These are phyloP conservation scores for Carcina quercana DNA, from an alignment of 2,888 invertebrate species.

Conservation along the genomic window DNA sequence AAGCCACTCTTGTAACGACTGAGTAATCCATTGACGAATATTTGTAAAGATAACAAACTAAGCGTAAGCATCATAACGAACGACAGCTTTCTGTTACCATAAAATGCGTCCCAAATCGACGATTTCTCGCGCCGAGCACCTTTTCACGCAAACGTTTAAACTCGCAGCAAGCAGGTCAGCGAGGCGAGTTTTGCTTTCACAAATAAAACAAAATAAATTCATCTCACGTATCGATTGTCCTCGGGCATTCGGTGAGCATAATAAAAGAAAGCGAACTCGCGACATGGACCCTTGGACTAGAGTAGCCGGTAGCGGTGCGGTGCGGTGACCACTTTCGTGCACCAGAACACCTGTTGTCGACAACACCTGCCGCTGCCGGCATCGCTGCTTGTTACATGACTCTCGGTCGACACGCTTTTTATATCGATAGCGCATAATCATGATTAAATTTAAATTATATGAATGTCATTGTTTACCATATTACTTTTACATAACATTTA, in stretches of 20 bases:
- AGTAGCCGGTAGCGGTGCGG: slow-evolving; percentile 18
- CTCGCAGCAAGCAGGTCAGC: slow-evolving; percentile 63
- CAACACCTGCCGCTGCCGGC: too few species aligned
- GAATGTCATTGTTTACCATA: too few species aligned
- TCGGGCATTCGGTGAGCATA: slow-evolving; percentile 61
- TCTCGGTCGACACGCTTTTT: too few species aligned
- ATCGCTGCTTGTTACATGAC: too few species aligned
- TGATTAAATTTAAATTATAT: too few species aligned
- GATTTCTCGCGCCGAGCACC: slow-evolving; percentile 57
- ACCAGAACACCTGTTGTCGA: slow-evolving; percentile 1
- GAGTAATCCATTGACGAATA: neutral
- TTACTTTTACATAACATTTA: too few species aligned
- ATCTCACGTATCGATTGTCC: slow-evolving; percentile 74
- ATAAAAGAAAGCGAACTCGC: slow-evolving; percentile 70
- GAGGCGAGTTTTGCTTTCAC: slow-evolving; percentile 69
- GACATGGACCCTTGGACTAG: slow-evolving; percentile 31
- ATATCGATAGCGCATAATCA: too few species aligned
- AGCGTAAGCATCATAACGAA: slow-evolving; percentile 18
- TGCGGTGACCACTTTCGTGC: slow-evolving; percentile 55
- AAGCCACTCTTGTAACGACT: too few species aligned
- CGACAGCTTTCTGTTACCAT: slow-evolving; percentile 42
- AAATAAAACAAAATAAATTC: slow-evolving; percentile 73
- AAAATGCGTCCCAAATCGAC: slow-evolving; percentile 57
- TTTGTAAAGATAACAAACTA: too few species aligned
- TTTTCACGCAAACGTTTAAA: slow-evolving; percentile 63